Evolutionary conservation across 1,140 invertebrate genomes (phyloP).

Genomic region (Tachypleus tridentatus): DNA sequence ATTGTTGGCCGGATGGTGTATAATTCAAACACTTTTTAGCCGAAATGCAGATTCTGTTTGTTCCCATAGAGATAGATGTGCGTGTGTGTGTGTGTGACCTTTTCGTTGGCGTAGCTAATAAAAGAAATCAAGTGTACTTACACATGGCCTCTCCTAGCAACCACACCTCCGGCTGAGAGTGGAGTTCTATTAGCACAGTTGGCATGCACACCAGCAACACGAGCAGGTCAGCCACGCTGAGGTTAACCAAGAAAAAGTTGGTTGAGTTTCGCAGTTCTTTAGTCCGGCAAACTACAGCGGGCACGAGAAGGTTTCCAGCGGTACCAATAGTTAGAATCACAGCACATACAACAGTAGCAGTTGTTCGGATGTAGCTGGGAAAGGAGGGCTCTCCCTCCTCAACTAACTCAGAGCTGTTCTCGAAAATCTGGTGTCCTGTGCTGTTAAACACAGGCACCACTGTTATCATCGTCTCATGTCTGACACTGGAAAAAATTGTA

Average conservation of each 20-base stretch:
- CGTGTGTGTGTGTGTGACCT: too few species aligned
- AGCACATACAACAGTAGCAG: slow-evolving; percentile 65
- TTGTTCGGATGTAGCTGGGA: slow-evolving; percentile 66
- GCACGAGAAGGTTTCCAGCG: slow-evolving; percentile 78
- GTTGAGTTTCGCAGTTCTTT: slow-evolving; percentile 89
- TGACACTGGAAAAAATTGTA: too few species aligned
- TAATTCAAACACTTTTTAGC: too few species aligned
- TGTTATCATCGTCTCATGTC: too few species aligned
- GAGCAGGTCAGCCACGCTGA: slow-evolving; percentile 79
- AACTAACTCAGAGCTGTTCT: too few species aligned
- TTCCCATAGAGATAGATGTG: too few species aligned
- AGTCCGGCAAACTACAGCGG: slow-evolving; percentile 75
- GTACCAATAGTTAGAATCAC: slow-evolving; percentile 72
- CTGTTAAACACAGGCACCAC: too few species aligned
- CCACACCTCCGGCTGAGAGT: slow-evolving; percentile 70
- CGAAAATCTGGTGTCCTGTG: too few species aligned
- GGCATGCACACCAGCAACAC: slow-evolving; percentile 80
- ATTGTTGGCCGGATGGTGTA: too few species aligned
- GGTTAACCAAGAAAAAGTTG: slow-evolving; percentile 85
- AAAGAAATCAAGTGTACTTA: slow-evolving; percentile 49
- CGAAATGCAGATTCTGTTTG: too few species aligned
- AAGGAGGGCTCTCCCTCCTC: slow-evolving; percentile 28
- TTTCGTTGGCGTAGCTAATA: neutral
- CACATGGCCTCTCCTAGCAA: slow-evolving; percentile 77
- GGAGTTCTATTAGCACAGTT: slow-evolving; percentile 76